phyloP scores from a whole-genome alignment of 2,113 vertebrate genomes.

The Haemorhous mexicanus region DNA sequence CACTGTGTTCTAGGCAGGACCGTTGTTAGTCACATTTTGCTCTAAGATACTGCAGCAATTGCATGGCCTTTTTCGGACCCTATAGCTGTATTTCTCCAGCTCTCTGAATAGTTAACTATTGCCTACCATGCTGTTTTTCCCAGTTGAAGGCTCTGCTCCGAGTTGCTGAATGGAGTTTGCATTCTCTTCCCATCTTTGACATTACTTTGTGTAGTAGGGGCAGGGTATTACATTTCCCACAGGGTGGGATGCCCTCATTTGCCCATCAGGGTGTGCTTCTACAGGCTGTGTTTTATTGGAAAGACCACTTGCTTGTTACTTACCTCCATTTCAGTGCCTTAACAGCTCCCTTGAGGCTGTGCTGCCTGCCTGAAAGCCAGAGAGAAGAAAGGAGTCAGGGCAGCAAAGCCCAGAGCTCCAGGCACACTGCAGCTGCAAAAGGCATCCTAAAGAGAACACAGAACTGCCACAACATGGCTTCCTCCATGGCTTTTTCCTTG shows the following conservation, averaged over 20 bases:
- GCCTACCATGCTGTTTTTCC: background rate
- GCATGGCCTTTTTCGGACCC: background rate
- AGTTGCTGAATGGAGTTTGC: background rate
- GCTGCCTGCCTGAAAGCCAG: constrained; percentile 13
- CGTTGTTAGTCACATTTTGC: background rate
- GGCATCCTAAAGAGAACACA: too few species aligned
- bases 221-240: background rate
- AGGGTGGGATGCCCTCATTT: background rate
- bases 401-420: background rate
- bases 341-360: constrained; percentile 7
- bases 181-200: background rate
- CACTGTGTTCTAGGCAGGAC: background rate
- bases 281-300: background rate
- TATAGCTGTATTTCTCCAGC: background rate
- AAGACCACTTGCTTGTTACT: background rate
- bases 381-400: constrained; percentile 19
- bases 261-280: background rate
- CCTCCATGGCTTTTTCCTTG: too few species aligned
- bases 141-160: background rate
- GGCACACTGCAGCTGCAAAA: too few species aligned
- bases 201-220: background rate
- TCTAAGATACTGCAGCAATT: background rate
- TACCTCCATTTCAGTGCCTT: constrained; percentile 37
- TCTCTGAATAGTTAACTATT: background rate
- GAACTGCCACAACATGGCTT: too few species aligned